A percentile compares a stretch with the other conserved stretches of the same genome.
Evolutionary conservation across 2,113 vertebrate species (phyloP).

Genomic region (Heterotilapia buettikoferi): DNA sequence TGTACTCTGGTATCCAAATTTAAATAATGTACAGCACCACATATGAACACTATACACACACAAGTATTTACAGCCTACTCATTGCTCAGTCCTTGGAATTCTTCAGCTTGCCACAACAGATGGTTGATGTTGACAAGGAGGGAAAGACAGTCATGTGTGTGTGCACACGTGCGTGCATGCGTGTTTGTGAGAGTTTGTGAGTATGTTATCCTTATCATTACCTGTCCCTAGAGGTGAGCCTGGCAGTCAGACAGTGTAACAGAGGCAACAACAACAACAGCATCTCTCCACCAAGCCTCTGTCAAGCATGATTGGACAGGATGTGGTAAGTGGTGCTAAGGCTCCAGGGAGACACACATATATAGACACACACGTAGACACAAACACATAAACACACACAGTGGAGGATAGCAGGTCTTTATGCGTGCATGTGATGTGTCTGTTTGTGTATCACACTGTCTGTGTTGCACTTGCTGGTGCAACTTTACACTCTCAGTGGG

Average conservation of each 20-base stretch:
- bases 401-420: not conserved
- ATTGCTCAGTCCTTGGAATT: not conserved
- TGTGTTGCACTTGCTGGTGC: constrained; percentile 23
- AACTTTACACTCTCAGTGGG: constrained; percentile 38
- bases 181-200: not conserved
- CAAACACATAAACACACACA: not conserved
- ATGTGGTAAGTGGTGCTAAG: constrained; percentile 42
- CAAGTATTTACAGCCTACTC: not conserved
- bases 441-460: constrained; percentile 7
- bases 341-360: not conserved
- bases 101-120: constrained; percentile 25
- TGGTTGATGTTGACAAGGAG: constrained; percentile 33
- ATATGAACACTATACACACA: not conserved
- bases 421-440: not conserved
- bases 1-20: not conserved
- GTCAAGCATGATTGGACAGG: constrained; percentile 57
- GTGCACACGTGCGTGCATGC: not conserved
- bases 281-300: constrained; percentile 43
- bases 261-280: constrained; percentile 32
- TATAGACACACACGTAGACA: not conserved
- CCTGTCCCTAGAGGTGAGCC: constrained; percentile 55
- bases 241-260: constrained; percentile 48
- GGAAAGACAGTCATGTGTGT: not conserved
- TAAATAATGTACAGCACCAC: not conserved
- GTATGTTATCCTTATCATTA: constrained; percentile 29